These are phyloP conservation scores for Callorhinus ursinus DNA, from an alignment of 2,113 vertebrate genomes.

Conservation along the genomic window DNA sequence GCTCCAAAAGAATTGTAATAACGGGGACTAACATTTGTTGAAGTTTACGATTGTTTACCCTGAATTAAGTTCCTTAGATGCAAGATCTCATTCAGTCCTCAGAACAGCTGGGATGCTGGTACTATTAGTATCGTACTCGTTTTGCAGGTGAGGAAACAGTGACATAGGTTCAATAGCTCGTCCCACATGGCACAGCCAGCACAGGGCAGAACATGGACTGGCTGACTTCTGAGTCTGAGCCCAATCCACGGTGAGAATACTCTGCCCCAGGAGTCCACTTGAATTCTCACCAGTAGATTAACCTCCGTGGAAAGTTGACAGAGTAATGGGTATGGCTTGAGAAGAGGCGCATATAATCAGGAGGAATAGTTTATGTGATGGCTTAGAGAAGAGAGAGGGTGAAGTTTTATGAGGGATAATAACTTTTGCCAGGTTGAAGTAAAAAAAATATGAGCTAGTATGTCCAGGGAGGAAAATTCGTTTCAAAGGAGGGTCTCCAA, in stretches of 20 bases:
- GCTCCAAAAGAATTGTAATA: not conserved
- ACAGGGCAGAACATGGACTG: not conserved
- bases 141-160: not conserved
- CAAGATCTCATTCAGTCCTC: not conserved
- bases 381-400: slow-evolving; percentile 63
- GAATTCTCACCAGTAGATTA: slow-evolving; percentile 73
- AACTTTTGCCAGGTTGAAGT: slow-evolving; percentile 67
- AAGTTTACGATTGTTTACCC: not conserved
- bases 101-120: not conserved
- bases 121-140: not conserved
- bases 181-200: not conserved
- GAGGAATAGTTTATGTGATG: slow-evolving; percentile 64
- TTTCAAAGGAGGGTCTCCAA: slow-evolving; percentile 60
- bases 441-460: slow-evolving; percentile 59
- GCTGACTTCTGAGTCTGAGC: not conserved
- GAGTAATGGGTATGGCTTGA: slow-evolving; percentile 58
- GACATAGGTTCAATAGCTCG: not conserved
- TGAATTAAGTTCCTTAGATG: slow-evolving; percentile 24
- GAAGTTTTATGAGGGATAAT: slow-evolving; percentile 76
- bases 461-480: slow-evolving; percentile 55
- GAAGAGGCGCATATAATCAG: slow-evolving; percentile 54
- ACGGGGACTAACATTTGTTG: not conserved
- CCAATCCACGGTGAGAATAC: not conserved
- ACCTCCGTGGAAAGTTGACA: slow-evolving; percentile 65
- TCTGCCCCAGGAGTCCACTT: slow-evolving; percentile 36